Percentiles rank a stretch among this genome's conserved stretches.
These are phyloP conservation scores for Cynoglossus semilaevis DNA, from an alignment of 2,113 vertebrate species.

Conservation along the genomic window DNA sequence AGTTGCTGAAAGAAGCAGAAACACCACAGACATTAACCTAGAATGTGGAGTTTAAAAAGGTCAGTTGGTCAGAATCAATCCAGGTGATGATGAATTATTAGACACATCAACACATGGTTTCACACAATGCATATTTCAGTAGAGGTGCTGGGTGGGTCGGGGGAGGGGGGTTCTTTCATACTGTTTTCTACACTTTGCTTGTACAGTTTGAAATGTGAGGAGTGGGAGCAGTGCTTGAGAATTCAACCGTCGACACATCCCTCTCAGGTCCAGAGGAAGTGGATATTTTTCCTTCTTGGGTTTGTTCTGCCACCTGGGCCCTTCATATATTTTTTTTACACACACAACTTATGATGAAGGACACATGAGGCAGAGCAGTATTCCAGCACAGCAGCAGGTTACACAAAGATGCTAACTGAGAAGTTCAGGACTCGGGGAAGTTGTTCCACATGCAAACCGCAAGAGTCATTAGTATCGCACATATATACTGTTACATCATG, in stretches of 20 bases:
- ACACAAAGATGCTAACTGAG: slow-evolving; percentile 43
- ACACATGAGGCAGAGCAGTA: slow-evolving; percentile 19
- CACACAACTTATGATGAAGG: slow-evolving; percentile 25
- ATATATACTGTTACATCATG: slow-evolving; percentile 63
- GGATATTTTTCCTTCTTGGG: slow-evolving; percentile 38
- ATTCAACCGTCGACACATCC: slow-evolving; percentile 26
- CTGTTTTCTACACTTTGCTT: slow-evolving; percentile 1
- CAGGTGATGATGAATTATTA: slow-evolving; percentile 36
- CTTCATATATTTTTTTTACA: slow-evolving; percentile 10
- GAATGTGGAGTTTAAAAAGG: no score
- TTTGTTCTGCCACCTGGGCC: slow-evolving; percentile 16
- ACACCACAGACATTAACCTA: no score
- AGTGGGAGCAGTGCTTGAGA: not conserved
- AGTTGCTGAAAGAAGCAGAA: no score
- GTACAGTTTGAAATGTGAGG: not conserved
- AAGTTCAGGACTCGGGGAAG: slow-evolving; percentile 55
- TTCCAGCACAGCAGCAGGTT: slow-evolving; percentile 26
- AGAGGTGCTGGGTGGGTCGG: not conserved
- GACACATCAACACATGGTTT: slow-evolving; percentile 26
- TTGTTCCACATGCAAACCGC: slow-evolving; percentile 65
- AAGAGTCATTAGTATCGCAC: slow-evolving; percentile 79
- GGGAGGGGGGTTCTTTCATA: not conserved
- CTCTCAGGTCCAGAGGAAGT: slow-evolving; percentile 52
- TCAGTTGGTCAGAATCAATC: slow-evolving; percentile 35
- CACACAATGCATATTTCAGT: slow-evolving; percentile 16